Evolutionary conservation across 1,140 invertebrate species (phyloP).

Genomic region (Chlorops oryzae): DNA sequence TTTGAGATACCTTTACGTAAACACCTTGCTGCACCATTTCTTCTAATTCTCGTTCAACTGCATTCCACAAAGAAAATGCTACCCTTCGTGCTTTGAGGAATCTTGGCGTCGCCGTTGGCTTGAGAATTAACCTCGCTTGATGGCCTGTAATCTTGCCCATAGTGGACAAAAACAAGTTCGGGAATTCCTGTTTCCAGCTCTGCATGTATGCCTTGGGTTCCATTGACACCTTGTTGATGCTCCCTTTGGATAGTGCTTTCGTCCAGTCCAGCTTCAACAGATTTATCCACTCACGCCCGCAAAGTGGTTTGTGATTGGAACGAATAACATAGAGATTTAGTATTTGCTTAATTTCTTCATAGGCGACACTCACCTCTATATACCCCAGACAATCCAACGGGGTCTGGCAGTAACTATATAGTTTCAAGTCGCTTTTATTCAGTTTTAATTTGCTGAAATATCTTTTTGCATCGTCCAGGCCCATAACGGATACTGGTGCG

Average conservation of each 20-base stretch:
- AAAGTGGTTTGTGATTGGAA: conserved; percentile 1
- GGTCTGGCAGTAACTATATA: conserved; percentile 4
- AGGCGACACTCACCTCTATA: conserved; percentile 3
- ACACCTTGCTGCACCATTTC: conserved; percentile 2
- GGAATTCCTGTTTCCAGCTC: conserved; percentile 3
- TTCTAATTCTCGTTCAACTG: conserved; percentile 2
- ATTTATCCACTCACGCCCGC: conserved; percentile 3
- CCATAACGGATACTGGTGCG: conserved; percentile 8
- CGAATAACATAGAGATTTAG: conserved; percentile 8
- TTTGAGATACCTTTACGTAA: not conserved
- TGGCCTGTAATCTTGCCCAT: conserved; percentile 16
- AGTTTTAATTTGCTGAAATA: conserved; percentile 1
- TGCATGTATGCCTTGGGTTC: not conserved
- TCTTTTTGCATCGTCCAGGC: conserved; percentile 3
- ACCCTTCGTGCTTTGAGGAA: conserved; percentile 27
- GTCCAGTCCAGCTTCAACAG: not conserved
- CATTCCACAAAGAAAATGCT: conserved; percentile 4
- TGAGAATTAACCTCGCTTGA: conserved; percentile 22
- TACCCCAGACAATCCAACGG: conserved; percentile 2
- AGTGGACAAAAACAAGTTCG: conserved; percentile 3
- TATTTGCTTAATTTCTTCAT: not conserved
- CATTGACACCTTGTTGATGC: not conserved
- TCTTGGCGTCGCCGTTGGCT: conserved; percentile 27
- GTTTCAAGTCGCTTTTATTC: not conserved
- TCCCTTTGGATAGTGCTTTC: not conserved